Percentiles rank a stretch among this genome's conserved stretches.
Evolutionary conservation across 2,113 vertebrate genomes (phyloP).

Genomic region (Grus americana): DNA sequence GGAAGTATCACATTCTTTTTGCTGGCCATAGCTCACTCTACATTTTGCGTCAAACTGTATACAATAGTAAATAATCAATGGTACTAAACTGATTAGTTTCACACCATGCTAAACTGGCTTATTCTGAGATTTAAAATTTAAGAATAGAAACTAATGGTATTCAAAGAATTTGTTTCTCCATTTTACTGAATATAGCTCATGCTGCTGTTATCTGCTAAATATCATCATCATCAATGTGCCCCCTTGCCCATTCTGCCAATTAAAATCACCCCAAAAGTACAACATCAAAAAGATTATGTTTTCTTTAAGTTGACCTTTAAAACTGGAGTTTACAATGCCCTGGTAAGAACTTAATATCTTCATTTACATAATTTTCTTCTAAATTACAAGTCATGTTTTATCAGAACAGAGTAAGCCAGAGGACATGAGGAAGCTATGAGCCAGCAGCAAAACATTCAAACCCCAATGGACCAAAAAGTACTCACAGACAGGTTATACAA

Average conservation of each 20-base stretch:
- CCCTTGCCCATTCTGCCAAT: background rate
- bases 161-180: background rate
- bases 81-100: background rate
- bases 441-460: constrained; percentile 40
- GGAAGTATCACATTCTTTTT: background rate
- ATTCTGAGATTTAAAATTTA: background rate
- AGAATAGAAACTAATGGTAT: background rate
- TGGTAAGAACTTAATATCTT: constrained; percentile 42
- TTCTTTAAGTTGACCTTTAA: constrained; percentile 52
- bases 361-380: constrained; percentile 54
- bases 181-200: background rate
- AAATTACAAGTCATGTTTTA: constrained; percentile 49
- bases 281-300: constrained; percentile 27
- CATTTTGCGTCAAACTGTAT: background rate
- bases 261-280: constrained; percentile 29
- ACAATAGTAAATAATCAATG: background rate
- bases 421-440: constrained; percentile 17
- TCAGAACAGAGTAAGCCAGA: constrained; percentile 24
- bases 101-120: background rate
- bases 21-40: background rate
- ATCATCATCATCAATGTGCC: background rate
- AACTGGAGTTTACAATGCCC: constrained; percentile 38
- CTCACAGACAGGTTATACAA: constrained; percentile 17
- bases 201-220: background rate
- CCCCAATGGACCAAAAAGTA: background rate